Evolutionary conservation across 2,888 invertebrate genomes (phyloP).

Genomic region (Branchellion lobata): DNA sequence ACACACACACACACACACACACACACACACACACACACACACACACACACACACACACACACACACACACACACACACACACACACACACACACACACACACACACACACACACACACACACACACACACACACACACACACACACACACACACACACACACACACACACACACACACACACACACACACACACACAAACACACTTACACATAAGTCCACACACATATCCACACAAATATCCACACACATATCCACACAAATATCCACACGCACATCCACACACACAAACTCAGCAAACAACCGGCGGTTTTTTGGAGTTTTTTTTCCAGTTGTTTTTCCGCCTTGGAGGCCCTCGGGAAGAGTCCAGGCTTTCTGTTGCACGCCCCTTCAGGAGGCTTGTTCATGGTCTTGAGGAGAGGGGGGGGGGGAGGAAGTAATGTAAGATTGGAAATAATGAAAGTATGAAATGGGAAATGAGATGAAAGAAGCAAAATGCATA

Average conservation of each 20-base stretch:
- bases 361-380: slow-evolving; percentile 22
- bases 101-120: slow-evolving; percentile 3
- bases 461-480: not conserved
- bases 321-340: slow-evolving; percentile 33
- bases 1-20: no score
- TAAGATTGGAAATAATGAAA: not conserved
- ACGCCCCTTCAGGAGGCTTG: slow-evolving; percentile 37
- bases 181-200: no score
- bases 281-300: not conserved
- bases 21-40: no score
- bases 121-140: no score
- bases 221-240: no score
- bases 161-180: no score
- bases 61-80: no score
- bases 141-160: no score
- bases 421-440: not conserved
- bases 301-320: slow-evolving; percentile 8
- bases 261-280: no score
- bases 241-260: no score
- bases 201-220: no score
- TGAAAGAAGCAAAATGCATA: not conserved
- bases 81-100: not conserved
- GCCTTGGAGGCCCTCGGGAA: slow-evolving; percentile 43
- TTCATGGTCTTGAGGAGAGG: slow-evolving; percentile 36
- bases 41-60: no score